Evolutionary conservation across 1,140 invertebrate species (phyloP).

Genomic region (Papilio aristodemus): DNA sequence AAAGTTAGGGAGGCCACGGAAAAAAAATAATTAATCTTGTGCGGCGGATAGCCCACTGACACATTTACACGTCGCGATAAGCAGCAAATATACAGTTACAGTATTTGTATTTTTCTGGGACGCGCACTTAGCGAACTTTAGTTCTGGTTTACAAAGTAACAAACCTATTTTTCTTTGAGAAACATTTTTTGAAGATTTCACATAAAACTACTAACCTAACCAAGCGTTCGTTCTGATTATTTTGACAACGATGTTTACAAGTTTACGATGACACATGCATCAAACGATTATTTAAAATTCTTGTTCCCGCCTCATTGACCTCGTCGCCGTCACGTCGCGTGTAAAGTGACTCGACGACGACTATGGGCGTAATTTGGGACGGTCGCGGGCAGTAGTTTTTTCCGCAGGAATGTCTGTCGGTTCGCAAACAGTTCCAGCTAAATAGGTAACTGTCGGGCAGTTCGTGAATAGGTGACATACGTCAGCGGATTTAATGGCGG

Average conservation of each 20-base stretch:
- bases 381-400: slow-evolving; percentile 47
- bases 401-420: slow-evolving; percentile 46
- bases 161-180: too few relatives aligned
- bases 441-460: slow-evolving; percentile 48
- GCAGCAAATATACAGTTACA: too few relatives aligned
- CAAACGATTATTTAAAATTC: too few relatives aligned
- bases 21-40: slow-evolving; percentile 63
- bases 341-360: slow-evolving; percentile 27
- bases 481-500: slow-evolving; percentile 43
- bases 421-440: slow-evolving; percentile 50
- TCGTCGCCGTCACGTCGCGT: slow-evolving; percentile 27
- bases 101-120: too few relatives aligned
- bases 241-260: too few relatives aligned
- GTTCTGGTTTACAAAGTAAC: too few relatives aligned
- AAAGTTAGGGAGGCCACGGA: slow-evolving; percentile 44
- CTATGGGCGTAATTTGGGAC: slow-evolving; percentile 50
- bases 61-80: slow-evolving; percentile 40
- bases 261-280: too few relatives aligned
- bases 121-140: too few relatives aligned
- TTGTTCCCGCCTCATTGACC: slow-evolving; percentile 21
- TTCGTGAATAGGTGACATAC: slow-evolving; percentile 53
- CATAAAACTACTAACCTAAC: too few relatives aligned
- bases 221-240: too few relatives aligned
- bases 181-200: too few relatives aligned
- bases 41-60: slow-evolving; percentile 35